Conservation (phyloP, 2,888 invertebrate genomes). For the Mimas tiliae region DNA sequence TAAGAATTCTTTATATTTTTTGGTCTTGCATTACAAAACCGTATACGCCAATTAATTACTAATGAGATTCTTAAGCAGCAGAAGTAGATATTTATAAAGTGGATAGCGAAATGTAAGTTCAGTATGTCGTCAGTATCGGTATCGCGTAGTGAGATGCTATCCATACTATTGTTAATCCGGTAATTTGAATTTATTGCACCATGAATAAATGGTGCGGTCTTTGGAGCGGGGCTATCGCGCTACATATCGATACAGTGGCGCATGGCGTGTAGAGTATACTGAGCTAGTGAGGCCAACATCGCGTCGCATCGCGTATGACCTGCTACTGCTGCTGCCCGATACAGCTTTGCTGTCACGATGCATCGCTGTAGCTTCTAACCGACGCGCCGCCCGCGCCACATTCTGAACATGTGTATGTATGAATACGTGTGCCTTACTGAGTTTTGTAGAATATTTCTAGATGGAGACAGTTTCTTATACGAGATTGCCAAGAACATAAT, state of each 20-base stretch:
- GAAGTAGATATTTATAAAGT: conserved; percentile 45
- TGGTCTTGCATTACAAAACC: too few species aligned
- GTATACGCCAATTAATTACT: not conserved
- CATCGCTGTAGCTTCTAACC: too few species aligned
- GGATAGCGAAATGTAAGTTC: conserved; percentile 52
- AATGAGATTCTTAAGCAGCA: not conserved
- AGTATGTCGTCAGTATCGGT: conserved; percentile 57
- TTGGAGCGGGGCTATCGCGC: conserved; percentile 70
- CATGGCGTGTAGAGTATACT: conserved; percentile 58
- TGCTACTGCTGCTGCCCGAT: conserved; percentile 25
- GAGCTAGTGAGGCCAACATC: conserved; percentile 44
- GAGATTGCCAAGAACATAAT: too few species aligned
- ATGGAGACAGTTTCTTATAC: too few species aligned
- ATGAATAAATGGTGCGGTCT: conserved; percentile 79
- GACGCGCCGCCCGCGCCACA: not conserved
- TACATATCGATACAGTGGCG: conserved; percentile 71
- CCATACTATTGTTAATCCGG: conserved; percentile 83
- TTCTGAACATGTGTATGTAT: too few species aligned
- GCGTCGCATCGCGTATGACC: conserved; percentile 38
- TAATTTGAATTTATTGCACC: conserved; percentile 85
- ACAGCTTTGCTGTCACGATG: conserved; percentile 25
- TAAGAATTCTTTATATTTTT: too few species aligned
- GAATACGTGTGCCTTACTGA: not conserved
- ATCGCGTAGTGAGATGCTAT: conserved; percentile 74
- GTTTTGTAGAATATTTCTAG: too few species aligned